Base-by-base conservation (phyloP, 1,140 invertebrate genomes). In the Drosophila navojoa region DNA sequence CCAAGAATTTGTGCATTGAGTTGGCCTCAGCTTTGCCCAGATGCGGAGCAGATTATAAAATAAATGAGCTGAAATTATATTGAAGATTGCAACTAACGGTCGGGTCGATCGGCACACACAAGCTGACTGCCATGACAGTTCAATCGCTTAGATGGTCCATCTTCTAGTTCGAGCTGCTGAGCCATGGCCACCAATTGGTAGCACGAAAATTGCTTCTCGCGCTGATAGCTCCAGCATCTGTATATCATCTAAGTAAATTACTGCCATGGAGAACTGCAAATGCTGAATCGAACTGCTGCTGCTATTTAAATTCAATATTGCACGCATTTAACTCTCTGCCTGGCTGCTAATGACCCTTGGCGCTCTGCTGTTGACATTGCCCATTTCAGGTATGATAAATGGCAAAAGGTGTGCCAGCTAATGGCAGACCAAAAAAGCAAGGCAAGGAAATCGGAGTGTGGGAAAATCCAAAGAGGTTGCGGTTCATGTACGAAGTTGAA, bases 61-160 rank as follows among this genome's bases (percentile, higher is more conserved):
- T 81, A 86, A 86, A 86, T 87, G 79, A 79, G 68, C 50, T 64
- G 61, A 79, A 86, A 82, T 87, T 87, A 79, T 81, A 62, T 75
- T 60, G 55, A 60, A 72, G 74, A 63, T 67, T 70, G 29, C 49
- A n/a, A 29, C 27, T 50, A 68, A 55, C 50, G 67, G 57, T 57
- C 52, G 73, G 70, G 55, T 27, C 38, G 45, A 32, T 29, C 71
- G 29, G 45, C 76, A 47, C 22, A 69, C 54, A 78, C 75, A 81
- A 81, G 78, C 55, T 75, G 62, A 19, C 67, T 81, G 81, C 78
- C 81, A 77, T 69, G 81, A 75, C 81, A 87, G 81, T 86, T 86
- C 82, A 78, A 86, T 86, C 81, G 81, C 59, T 66, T 57, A 76
- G 78, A 79, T 79, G 71, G 49, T 60, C 50, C 71, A 86, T 78